Evolutionary conservation across 2,888 invertebrate genomes (phyloP), one percentile per base, ranked within the genome.

Genomic region (Penaeus monodon): DNA sequence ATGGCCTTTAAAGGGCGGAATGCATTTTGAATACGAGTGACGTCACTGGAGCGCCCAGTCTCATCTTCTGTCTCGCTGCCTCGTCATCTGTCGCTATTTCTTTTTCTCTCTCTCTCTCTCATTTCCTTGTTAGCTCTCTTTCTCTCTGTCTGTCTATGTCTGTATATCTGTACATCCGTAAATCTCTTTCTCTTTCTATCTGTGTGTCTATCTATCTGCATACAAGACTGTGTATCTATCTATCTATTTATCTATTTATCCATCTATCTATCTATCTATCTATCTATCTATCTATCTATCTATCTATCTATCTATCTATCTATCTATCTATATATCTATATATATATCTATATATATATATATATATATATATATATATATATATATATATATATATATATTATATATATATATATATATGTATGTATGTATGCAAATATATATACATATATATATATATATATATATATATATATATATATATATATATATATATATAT

Each of bases 401-500:
- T 79, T 64, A 66, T 65, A 66, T 38, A 66, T 38, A 66, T 38
- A 79, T 33, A 79, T 79, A 65, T 79, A 44, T 79, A n/a, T 78
- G 33, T 65, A 44, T 65, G 49, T 49, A 79, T 38, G 29, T 65
- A 66, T 79, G 29, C 33, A 79, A 66, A 66, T 65, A 65, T 65
- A 66, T 65, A 79, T 64, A 79, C n/a, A 79, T 64, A 66, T 64
- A 66, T 64, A 66, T 79, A 66, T 65, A 66, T 79, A 66, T 79
- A 79, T 79, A 66, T 65, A 79, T 79, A 66, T 79, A 66, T 66
- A 66, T 66, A 79, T 84, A 44, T 79, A 66, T 84, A 44, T 79
- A 66, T 84, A 66, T 84, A 66, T 84, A 66, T 84, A 79, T 84
- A 66, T 79, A 66, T 84, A 17, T 65, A 79, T 84, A 38, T 66